Base-by-base conservation (phyloP, 2,888 invertebrate genomes). In the Eretmocerus hayati region DNA sequence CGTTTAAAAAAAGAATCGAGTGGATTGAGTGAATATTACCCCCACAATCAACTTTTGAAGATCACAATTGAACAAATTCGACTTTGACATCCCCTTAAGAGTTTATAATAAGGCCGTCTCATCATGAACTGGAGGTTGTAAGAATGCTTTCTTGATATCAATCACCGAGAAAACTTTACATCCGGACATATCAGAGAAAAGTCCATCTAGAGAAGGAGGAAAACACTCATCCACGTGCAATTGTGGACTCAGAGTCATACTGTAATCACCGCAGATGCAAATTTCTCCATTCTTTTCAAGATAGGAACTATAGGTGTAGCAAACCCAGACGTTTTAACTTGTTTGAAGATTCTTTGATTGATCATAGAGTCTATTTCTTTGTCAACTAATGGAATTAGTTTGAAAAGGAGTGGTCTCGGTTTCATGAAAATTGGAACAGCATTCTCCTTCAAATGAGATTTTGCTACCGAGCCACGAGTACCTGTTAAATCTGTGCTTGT, bases 241-340 rank as follows among this genome's bases (percentile, higher is more conserved):
- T n/a, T 37, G 33, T n/a, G 58, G 58, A 46, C 62, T 63, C 5
- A 63, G 32, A 3, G 61, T n/a, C n/a, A n/a, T n/a, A n/a, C n/a
- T n/a, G n/a, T n/a, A n/a, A n/a, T n/a, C n/a, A n/a, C n/a, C n/a
- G n/a, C n/a, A n/a, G n/a, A n/a, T n/a, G n/a, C n/a, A n/a, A n/a
- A n/a, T n/a, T n/a, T n/a, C n/a, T n/a, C 60, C 8, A n/a, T n/a
- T n/a, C n/a, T n/a, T n/a, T n/a, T n/a, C n/a, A n/a, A n/a, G n/a
- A n/a, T n/a, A n/a, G 30, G 30, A 13, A 30, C 30, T 30, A 30
- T 30, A 2, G 65, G 64, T 8, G 66, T 64, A 13, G 60, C 63
- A 58, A 61, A 64, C 38, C 61, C 57, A 13, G 61, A 60, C 18
- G 42, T 23, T 31, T 64, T 38, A 37, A 56, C 44, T 35, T 50